phyloP scores from a whole-genome alignment of 1,140 invertebrate species.

The Drosophila repletoides region DNA sequence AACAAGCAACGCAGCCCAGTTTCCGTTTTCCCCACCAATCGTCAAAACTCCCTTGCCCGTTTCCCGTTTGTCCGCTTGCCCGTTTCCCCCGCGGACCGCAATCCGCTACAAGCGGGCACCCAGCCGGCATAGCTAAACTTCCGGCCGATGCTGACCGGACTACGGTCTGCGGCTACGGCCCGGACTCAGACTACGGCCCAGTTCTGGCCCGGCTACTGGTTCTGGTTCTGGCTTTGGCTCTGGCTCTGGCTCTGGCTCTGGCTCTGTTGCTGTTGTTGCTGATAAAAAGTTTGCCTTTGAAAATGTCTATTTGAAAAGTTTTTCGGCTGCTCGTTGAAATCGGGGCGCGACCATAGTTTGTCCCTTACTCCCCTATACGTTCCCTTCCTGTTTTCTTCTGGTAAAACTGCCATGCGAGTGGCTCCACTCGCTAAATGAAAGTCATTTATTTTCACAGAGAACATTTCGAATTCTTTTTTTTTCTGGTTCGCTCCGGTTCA shows the following conservation, averaged over 20 bases:
- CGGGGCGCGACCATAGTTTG: slow-evolving; percentile 54
- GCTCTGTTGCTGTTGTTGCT: slow-evolving; percentile 19
- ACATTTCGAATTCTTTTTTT: slow-evolving; percentile 20
- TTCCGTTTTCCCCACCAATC: not conserved
- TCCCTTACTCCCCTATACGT: not conserved
- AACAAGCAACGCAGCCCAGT: slow-evolving; percentile 31
- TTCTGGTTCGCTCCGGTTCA: slow-evolving; percentile 38
- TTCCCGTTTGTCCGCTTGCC: not conserved
- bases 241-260: not conserved
- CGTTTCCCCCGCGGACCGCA: slow-evolving; percentile 9
- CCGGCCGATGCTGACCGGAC: slow-evolving; percentile 50
- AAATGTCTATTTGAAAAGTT: slow-evolving; percentile 79
- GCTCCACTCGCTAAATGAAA: slow-evolving; percentile 53
- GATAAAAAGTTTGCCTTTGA: slow-evolving; percentile 72
- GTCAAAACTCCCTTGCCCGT: not conserved
- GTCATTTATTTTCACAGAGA: slow-evolving; percentile 64
- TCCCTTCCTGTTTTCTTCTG: not conserved
- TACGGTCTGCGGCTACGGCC: too few relatives aligned
- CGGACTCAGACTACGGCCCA: slow-evolving; percentile 6
- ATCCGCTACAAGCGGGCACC: slow-evolving; percentile 45
- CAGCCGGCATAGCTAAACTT: slow-evolving; percentile 68
- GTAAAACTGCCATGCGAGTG: too few relatives aligned
- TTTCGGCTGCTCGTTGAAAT: slow-evolving; percentile 28
- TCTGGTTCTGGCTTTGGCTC: not conserved
- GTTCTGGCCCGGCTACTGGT: slow-evolving; percentile 22